Evolutionary conservation across 2,797 vertebrate genomes (phyloP).

Genomic region (Merluccius polli): DNA sequence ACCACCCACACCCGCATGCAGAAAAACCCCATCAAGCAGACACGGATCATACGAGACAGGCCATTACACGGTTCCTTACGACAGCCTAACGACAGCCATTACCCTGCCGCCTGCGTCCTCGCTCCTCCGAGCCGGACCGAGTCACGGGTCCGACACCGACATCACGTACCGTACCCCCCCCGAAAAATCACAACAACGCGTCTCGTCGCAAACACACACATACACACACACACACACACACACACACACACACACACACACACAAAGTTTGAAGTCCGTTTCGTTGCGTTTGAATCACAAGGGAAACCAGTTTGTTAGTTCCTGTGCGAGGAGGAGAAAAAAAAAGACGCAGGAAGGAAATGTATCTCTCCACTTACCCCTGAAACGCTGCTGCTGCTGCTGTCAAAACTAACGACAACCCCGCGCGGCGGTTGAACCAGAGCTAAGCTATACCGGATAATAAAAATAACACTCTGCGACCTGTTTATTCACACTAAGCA

Average conservation of each 20-base stretch:
- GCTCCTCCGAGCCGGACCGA: constrained; percentile 40
- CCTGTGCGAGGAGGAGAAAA: constrained; percentile 51
- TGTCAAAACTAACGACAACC: constrained; percentile 48
- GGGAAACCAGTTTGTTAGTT: constrained; percentile 37
- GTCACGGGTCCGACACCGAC: constrained; percentile 12
- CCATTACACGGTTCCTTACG: constrained; percentile 66
- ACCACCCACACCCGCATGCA: constrained; percentile 1
- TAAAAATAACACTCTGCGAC: constrained; percentile 30
- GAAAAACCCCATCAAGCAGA: background rate
- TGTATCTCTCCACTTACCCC: constrained; percentile 76
- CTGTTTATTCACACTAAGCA: constrained; percentile 57
- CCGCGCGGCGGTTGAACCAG: constrained; percentile 20
- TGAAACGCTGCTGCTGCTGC: constrained; percentile 67
- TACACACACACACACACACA: background rate
- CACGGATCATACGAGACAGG: constrained; percentile 22
- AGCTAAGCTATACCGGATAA: constrained; percentile 29
- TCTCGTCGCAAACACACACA: background rate
- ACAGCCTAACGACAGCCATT: constrained; percentile 73
- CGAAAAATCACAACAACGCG: background rate
- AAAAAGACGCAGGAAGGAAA: constrained; percentile 76
- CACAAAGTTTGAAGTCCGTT: background rate
- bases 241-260: no score
- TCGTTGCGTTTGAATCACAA: constrained; percentile 36
- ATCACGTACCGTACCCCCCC: background rate
- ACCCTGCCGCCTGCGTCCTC: constrained; percentile 60